Base-by-base conservation (phyloP, 2,113 vertebrate species). In the Oncorhynchus clarkii region DNA sequence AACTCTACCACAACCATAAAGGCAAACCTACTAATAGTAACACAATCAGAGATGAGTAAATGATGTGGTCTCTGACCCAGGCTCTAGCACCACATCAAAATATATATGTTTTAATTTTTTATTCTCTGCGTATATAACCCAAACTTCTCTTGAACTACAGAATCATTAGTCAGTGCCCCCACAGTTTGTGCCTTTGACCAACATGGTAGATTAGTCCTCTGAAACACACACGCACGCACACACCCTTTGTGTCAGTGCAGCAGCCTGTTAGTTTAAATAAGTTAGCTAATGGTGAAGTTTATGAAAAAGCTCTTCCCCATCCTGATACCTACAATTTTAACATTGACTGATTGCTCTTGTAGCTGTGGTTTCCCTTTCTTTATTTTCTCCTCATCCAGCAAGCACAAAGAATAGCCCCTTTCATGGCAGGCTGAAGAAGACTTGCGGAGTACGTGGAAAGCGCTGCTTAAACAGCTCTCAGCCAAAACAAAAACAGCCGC, bases 401-500 rank as follows among this genome's bases (percentile, higher is more conserved):
- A 80, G 73, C 64, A 48, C 49, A 66, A 85, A 87, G 86, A 87
- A 87, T 85, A 75, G 86, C 57, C 24, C 74, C 83, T 78, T 85
- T 87, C 86, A 87, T 81, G 59, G 70, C 59, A 5, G 70, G 70
- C 59, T 78, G 74, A 75, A 68, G 64, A 77, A 83, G 75, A 71
- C 83, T 77, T 65, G 78, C 45, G 71, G 86, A 71, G 62, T 54
- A 80, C 54, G 76, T 80, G 77, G 78, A 83, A 77, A 83, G 74
- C 64, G 70, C 70, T 60, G 74, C 81, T 85, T 83, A 78, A 83
- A 80, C 81, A 83, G 81, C 75, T 80, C 71, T 82, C 72, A 70
- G 84, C 84, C 84, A 80, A 84, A 86, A 82, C 82, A 85, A 82
- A 85, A 85, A 75, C 81, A 75, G 71, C 77, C 68, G 73, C 67